Percentiles rank a stretch among this genome's conserved stretches.
phyloP scores from a whole-genome alignment of 2,113 vertebrate genomes.

The Ramphastos sulfuratus region DNA sequence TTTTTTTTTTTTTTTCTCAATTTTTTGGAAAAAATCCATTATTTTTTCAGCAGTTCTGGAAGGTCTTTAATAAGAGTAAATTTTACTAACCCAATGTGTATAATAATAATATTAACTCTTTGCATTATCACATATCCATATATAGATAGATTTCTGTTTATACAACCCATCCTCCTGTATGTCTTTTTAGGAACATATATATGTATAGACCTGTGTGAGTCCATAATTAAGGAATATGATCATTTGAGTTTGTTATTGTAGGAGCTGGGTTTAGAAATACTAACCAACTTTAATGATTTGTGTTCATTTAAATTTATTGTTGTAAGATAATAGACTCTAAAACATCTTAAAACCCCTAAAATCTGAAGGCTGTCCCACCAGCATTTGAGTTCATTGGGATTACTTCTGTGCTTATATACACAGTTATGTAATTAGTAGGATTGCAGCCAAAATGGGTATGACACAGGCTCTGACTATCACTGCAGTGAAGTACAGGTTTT shows the following conservation, averaged over 20 bases:
- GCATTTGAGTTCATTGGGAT: background rate
- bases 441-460: background rate
- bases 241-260: background rate
- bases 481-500: background rate
- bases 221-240: background rate
- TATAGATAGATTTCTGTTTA: background rate
- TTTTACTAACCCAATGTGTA: background rate
- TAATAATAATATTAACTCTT: background rate
- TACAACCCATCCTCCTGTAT: fast-evolving
- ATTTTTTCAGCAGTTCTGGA: background rate
- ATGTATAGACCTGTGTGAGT: background rate
- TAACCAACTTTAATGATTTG: background rate
- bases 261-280: background rate
- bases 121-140: background rate
- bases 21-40: background rate
- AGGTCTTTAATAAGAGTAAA: background rate
- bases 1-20: background rate
- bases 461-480: background rate
- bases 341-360: background rate
- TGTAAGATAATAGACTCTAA: background rate
- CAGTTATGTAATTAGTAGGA: background rate
- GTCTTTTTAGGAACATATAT: background rate
- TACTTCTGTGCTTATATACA: background rate
- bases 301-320: background rate
- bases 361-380: background rate